phyloP scores from a whole-genome alignment of 2,113 vertebrate genomes.

The Trematomus loennbergii region DNA sequence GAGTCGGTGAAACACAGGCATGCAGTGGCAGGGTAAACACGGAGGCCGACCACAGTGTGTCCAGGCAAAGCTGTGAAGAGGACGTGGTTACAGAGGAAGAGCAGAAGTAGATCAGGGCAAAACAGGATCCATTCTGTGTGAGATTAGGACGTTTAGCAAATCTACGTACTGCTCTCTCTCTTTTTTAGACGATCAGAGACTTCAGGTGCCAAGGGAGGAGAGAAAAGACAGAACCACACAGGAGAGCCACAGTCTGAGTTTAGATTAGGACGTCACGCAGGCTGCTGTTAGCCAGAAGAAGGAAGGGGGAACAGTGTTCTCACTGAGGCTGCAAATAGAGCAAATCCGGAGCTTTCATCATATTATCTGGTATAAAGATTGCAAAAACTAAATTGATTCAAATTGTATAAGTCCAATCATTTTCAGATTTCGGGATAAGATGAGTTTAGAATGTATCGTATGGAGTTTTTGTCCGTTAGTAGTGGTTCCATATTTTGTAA shows the following conservation, averaged over 20 bases:
- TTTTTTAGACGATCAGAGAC: slow-evolving; percentile 44
- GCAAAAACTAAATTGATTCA: neutral
- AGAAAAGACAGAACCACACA: slow-evolving; percentile 61
- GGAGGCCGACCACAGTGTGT: slow-evolving; percentile 55
- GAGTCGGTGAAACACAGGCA: slow-evolving; percentile 80
- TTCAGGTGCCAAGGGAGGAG: slow-evolving; percentile 45
- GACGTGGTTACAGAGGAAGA: slow-evolving; percentile 71
- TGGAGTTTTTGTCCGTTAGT: neutral
- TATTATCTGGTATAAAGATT: too few relatives aligned
- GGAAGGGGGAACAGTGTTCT: slow-evolving; percentile 57
- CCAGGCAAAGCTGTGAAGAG: slow-evolving; percentile 78
- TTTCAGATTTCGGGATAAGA: neutral
- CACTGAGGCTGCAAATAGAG: slow-evolving; percentile 9
- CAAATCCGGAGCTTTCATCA: neutral
- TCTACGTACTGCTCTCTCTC: slow-evolving; percentile 60
- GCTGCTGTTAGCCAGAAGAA: slow-evolving; percentile 35
- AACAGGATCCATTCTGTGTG: slow-evolving; percentile 53
- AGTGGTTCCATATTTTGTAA: neutral
- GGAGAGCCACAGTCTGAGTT: slow-evolving; percentile 62
- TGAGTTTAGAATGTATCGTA: neutral
- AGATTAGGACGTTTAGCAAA: slow-evolving; percentile 54
- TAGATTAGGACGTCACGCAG: slow-evolving; percentile 48
- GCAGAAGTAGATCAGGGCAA: slow-evolving; percentile 63
- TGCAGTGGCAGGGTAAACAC: slow-evolving; percentile 75
- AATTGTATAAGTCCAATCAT: neutral